phyloP scores from a whole-genome alignment of 2,113 vertebrate species.

The Sialia sialis region DNA sequence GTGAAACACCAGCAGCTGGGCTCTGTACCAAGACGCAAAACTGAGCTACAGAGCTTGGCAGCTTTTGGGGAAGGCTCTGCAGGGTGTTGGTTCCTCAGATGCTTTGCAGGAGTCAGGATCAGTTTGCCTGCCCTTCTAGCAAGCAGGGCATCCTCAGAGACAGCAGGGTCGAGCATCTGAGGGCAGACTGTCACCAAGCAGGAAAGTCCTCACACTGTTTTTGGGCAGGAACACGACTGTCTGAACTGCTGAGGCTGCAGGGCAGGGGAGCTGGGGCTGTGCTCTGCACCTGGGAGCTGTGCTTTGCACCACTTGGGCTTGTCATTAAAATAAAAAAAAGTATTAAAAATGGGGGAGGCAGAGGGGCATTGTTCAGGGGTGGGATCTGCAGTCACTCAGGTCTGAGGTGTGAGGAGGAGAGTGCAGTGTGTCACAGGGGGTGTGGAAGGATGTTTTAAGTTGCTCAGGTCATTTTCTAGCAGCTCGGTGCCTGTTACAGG shows the following conservation, averaged over 20 bases:
- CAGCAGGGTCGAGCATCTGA: neutral
- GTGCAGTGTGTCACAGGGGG: neutral
- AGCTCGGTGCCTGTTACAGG: neutral
- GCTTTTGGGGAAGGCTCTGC: neutral
- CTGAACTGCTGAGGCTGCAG: rapidly evolving
- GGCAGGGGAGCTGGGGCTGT: neutral
- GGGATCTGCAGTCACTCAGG: neutral
- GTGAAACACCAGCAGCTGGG: neutral
- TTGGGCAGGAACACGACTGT: neutral
- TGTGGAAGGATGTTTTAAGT: neutral
- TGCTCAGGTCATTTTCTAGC: neutral
- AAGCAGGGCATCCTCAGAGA: neutral
- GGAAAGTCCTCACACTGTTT: neutral
- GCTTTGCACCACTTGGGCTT: neutral
- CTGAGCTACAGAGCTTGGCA: neutral
- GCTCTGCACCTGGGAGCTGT: neutral
- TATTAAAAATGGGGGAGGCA: neutral
- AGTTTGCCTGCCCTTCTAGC: neutral
- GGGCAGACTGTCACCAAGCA: neutral
- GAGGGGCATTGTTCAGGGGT: rapidly evolving
- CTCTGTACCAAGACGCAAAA: neutral
- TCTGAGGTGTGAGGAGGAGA: neutral
- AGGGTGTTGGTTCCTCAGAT: rapidly evolving
- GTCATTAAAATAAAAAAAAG: neutral
- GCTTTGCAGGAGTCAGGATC: neutral